Conservation (phyloP, 30 jellyfish, hydroid and myxozoan genomes). For the Catostylus mosaicus region DNA sequence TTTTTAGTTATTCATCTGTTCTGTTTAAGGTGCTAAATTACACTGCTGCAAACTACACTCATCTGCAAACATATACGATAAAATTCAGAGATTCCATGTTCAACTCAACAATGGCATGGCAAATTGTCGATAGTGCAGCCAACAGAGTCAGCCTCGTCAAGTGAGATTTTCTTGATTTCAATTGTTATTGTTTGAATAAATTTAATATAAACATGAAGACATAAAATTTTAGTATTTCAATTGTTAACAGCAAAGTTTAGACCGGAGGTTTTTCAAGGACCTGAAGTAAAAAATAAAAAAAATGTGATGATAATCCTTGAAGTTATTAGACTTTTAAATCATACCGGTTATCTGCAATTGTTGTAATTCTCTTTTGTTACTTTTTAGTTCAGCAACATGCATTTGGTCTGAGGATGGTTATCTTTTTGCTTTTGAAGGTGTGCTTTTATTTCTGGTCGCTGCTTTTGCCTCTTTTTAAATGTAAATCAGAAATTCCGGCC, state of each 20-base stretch:
- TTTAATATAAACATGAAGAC: too few species aligned
- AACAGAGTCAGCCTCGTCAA: slow-evolving; percentile 77
- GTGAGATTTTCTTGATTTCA: slow-evolving; percentile 42
- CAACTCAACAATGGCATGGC: slow-evolving; percentile 88
- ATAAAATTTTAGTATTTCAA: too few species aligned
- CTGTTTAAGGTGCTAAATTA: slow-evolving; percentile 58
- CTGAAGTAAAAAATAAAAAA: too few species aligned
- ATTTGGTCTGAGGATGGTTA: slow-evolving; percentile 94
- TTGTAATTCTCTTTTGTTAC: not conserved
- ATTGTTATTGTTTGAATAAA: too few species aligned
- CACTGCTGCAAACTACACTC: slow-evolving; percentile 58
- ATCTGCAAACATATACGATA: slow-evolving; percentile 42
- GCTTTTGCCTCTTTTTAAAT: not conserved
- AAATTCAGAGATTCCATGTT: slow-evolving; percentile 90
- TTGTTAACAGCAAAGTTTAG: too few species aligned
- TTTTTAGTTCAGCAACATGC: slow-evolving; percentile 84
- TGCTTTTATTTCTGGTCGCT: not conserved
- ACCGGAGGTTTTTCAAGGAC: too few species aligned
- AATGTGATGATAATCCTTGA: too few species aligned
- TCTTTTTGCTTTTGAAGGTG: slow-evolving; percentile 95
- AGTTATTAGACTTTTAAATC: too few species aligned
- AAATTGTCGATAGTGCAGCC: slow-evolving; percentile 89
- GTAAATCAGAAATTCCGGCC: too few species aligned
- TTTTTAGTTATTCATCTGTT: not conserved
- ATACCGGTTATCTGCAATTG: too few species aligned